These are phyloP conservation scores for Heterodera filipjevi DNA, from an alignment of 2,888 invertebrate species.

Conservation along the genomic window DNA sequence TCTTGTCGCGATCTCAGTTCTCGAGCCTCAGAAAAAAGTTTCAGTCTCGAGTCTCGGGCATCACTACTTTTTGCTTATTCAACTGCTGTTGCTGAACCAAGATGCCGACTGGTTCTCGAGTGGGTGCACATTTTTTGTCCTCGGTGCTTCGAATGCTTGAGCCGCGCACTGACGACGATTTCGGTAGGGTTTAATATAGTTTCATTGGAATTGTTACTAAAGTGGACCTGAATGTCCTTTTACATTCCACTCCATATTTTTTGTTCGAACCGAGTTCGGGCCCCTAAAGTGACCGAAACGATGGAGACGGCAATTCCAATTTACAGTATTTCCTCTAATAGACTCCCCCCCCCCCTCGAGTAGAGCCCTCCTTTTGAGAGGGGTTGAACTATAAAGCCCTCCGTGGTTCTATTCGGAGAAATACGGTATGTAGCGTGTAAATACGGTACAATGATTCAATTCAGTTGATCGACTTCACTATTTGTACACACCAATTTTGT, in stretches of 20 bases:
- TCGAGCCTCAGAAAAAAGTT: not conserved
- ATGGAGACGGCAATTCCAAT: no score
- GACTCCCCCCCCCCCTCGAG: no score
- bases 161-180: slow-evolving; percentile 65
- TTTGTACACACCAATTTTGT: slow-evolving; percentile 63
- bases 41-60: not conserved
- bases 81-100: not conserved
- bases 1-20: no score
- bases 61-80: not conserved
- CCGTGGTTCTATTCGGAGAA: not conserved
- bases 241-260: no score
- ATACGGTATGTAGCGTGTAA: no score
- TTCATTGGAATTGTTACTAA: not conserved
- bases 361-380: no score
- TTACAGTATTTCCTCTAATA: no score
- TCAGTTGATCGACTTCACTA: slow-evolving; percentile 63
- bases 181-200: slow-evolving; percentile 32
- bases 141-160: slow-evolving; percentile 63
- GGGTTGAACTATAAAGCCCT: not conserved
- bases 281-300: no score
- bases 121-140: slow-evolving; percentile 65
- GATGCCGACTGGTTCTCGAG: slow-evolving; percentile 63
- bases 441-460: slow-evolving; percentile 36
- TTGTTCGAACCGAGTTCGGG: no score
- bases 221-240: no score